phyloP scores from a whole-genome alignment of 2,888 invertebrate species.

The Parapristionchus giblindavisi region DNA sequence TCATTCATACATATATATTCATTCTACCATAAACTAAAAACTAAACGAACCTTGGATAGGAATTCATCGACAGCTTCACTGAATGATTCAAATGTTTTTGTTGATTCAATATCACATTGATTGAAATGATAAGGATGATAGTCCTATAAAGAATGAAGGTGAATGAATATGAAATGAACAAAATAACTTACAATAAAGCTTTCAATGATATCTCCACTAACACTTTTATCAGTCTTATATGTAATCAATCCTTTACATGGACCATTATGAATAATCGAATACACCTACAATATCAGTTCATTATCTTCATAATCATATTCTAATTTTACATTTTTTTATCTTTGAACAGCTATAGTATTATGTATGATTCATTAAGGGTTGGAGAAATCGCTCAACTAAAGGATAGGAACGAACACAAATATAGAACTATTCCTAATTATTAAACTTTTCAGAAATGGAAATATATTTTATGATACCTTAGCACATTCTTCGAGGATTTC shows the following conservation, averaged over 20 bases:
- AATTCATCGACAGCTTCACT: constrained; percentile 89
- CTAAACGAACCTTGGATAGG: constrained; percentile 75
- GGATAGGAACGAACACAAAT: no score
- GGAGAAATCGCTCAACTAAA: no score
- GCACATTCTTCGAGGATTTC: constrained; percentile 80
- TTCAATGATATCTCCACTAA: constrained; percentile 43
- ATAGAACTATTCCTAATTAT: no score
- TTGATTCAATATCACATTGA: constrained; percentile 73
- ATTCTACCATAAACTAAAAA: no score
- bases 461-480: no score
- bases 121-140: constrained; percentile 88
- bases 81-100: constrained; percentile 63
- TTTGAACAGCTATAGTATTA: no score
- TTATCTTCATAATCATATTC: no score
- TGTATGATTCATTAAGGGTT: no score
- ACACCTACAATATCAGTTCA: constrained; percentile 14
- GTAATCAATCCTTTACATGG: constrained; percentile 81
- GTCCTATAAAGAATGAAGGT: constrained; percentile 81
- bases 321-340: no score
- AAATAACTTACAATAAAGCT: constrained; percentile 41
- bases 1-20: no score
- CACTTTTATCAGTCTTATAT: constrained; percentile 74
- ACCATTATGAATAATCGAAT: constrained; percentile 72
- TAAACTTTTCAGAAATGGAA: no score
- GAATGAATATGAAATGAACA: neutral